phyloP scores from a whole-genome alignment of 2,888 invertebrate species.

The Dicyrtoma fusca region DNA sequence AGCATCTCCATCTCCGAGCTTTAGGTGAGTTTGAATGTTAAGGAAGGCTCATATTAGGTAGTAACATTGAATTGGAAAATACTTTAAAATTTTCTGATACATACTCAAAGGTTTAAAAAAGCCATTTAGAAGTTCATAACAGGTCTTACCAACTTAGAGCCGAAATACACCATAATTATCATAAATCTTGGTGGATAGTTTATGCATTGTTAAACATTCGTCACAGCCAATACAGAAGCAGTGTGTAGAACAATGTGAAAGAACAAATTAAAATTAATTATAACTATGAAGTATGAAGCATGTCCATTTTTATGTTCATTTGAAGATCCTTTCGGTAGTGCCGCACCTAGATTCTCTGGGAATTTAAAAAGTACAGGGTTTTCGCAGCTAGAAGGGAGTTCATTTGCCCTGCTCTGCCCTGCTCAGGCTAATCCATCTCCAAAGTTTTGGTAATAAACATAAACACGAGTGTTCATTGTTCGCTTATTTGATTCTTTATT shows the following conservation, averaged over 20 bases:
- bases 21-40: slow-evolving; percentile 64
- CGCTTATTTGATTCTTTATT: no score
- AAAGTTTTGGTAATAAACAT: slow-evolving; percentile 18
- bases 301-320: slow-evolving; percentile 8
- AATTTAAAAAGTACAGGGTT: slow-evolving; percentile 50
- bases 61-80: no score
- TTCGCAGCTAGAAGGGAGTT: slow-evolving; percentile 34
- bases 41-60: no score
- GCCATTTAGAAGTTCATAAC: no score
- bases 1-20: slow-evolving; percentile 71
- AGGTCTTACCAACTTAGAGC: no score
- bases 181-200: not conserved
- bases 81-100: no score
- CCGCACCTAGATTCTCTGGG: slow-evolving; percentile 51
- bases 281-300: not conserved
- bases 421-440: slow-evolving; percentile 76
- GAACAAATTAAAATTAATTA: not conserved
- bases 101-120: no score
- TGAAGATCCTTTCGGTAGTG: slow-evolving; percentile 49
- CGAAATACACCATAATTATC: no score
- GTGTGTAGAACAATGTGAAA: not conserved
- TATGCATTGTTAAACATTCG: not conserved
- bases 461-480: no score
- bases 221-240: not conserved
- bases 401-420: slow-evolving; percentile 70